phyloP scores from a whole-genome alignment of 2,113 vertebrate genomes.

The Pomatorhinus ruficollis region DNA sequence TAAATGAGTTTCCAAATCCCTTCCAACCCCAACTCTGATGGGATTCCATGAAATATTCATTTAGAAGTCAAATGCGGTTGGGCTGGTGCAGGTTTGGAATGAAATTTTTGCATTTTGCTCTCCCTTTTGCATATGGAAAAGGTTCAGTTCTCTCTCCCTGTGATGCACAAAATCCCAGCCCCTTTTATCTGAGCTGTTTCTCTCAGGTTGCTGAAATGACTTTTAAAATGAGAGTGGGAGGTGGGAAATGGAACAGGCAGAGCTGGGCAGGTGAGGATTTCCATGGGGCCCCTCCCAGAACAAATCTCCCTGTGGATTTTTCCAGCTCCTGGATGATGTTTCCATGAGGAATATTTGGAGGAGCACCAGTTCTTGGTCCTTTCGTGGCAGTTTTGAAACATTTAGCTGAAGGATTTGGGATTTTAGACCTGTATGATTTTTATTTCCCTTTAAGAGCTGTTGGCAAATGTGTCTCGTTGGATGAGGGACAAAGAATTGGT shows the following conservation, averaged over 20 bases:
- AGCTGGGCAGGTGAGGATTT: neutral
- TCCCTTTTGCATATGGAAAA: neutral
- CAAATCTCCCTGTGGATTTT: neutral
- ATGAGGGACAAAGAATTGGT: neutral
- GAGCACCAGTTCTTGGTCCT: neutral
- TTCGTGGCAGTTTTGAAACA: neutral
- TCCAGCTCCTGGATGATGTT: neutral
- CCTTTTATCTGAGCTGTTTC: neutral
- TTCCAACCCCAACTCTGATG: neutral
- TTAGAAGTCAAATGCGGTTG: neutral
- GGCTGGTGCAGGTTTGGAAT: neutral
- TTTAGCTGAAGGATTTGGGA: neutral
- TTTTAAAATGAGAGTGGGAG: neutral
- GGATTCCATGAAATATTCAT: neutral
- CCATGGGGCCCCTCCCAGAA: neutral
- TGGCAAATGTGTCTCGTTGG: neutral
- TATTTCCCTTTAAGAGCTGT: neutral
- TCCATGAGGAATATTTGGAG: neutral
- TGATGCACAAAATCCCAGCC: neutral
- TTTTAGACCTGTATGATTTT: neutral
- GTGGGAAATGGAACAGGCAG: neutral
- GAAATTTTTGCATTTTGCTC: neutral
- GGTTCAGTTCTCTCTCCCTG: neutral
- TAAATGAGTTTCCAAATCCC: neutral
- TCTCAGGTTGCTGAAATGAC: neutral